Evolutionary conservation across 1,140 invertebrate genomes (phyloP).

Genomic region (Neodiprion pinetum): DNA sequence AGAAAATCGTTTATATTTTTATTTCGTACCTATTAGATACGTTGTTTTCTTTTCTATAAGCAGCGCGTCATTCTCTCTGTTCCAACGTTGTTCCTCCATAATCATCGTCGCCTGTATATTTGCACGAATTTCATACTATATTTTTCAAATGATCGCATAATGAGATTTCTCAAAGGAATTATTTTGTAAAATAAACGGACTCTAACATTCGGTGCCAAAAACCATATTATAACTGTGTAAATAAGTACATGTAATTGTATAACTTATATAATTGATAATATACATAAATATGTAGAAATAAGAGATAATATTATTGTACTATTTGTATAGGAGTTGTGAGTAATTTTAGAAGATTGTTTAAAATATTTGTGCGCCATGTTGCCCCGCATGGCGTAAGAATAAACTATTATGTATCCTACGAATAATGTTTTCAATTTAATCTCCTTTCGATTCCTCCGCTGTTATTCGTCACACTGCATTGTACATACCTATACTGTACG

Average conservation of each 20-base stretch:
- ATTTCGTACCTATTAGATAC: background rate
- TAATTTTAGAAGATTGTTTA: slow-evolving; percentile 51
- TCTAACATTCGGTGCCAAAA: slow-evolving; percentile 38
- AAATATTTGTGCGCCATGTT: slow-evolving; percentile 46
- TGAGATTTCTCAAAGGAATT: background rate
- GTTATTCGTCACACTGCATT: too few species aligned
- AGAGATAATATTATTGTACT: slow-evolving; percentile 48
- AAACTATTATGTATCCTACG: slow-evolving; percentile 39
- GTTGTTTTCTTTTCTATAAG: background rate
- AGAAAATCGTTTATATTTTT: background rate
- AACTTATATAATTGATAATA: slow-evolving; percentile 28
- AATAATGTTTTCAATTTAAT: too few species aligned
- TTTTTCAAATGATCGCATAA: background rate
- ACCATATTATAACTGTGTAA: slow-evolving; percentile 49
- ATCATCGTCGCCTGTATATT: too few species aligned
- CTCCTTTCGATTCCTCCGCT: too few species aligned
- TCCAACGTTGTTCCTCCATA: too few species aligned
- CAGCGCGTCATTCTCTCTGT: background rate
- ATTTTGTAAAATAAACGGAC: background rate
- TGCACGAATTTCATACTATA: background rate
- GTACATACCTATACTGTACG: too few species aligned
- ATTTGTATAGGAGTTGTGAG: slow-evolving; percentile 54
- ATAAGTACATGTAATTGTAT: slow-evolving; percentile 37
- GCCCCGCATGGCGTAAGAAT: slow-evolving; percentile 44
- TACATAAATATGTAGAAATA: slow-evolving; percentile 29